Base-by-base conservation (phyloP, 2,888 invertebrate genomes). In the Cephonodes hylas region DNA sequence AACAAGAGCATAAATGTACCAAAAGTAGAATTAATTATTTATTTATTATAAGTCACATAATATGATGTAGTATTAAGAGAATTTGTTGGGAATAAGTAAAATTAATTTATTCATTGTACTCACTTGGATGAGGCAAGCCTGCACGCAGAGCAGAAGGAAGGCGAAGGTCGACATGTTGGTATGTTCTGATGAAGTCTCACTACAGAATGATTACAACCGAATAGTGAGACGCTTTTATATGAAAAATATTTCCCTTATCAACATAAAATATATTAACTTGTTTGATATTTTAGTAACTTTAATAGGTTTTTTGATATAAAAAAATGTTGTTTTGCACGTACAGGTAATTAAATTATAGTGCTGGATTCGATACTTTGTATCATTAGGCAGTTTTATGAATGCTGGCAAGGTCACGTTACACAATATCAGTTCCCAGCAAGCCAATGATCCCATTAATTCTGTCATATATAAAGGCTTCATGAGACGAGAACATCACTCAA, bases 51-150 rank as follows among this genome's bases (percentile, higher is more conserved):
- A n/a, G n/a, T n/a, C n/a, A n/a, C n/a, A n/a, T n/a, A 5, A 46
- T 4, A 18, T n/a, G 1, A 18, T n/a, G 1, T 46, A 5, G 5
- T 46, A 22, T 13, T n/a, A 18, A 22, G 3, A 18, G 3, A 18
- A 4, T 15, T 57, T 15, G 18, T 6, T 27, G 25, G 34, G n/a
- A 7, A 22, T 13, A 8, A 23, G 22, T 23, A 10, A 57, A 7
- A 38, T 20, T 20, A 18, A 15, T 15, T 2, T 13, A 27, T 27
- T 15, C 27, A 23, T n/a, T 10, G 10, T 22, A 62, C 58, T 71
- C 65, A 79, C 79, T 70, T 77, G 76, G 53, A 77, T 63, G 66
- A 80, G 69, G 67, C 74, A 73, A 66, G 72, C 76, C 64, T 79
- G 80, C 48, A 74, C 61, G 73, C 74, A 78, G 53, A 80, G 64